These are phyloP conservation scores for Calycopis cecrops DNA, from an alignment of 1,140 invertebrate species.

Conservation along the genomic window DNA sequence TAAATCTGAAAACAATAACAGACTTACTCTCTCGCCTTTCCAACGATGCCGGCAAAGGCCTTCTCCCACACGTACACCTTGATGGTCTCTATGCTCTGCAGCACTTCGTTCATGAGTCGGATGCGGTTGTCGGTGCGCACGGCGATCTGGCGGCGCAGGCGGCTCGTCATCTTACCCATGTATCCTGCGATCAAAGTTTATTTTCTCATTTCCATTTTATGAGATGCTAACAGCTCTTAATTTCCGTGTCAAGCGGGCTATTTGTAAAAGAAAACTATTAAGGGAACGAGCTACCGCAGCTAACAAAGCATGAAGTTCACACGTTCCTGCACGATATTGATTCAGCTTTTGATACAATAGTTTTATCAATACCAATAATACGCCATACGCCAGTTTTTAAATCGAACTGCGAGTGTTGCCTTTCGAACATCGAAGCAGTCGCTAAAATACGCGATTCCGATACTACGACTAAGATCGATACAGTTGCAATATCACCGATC, in stretches of 20 bases:
- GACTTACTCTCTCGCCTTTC: conserved; percentile 60
- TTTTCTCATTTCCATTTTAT: too few relatives aligned
- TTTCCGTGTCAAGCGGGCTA: too few relatives aligned
- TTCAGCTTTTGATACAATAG: too few relatives aligned
- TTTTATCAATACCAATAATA: too few relatives aligned
- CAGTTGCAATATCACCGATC: too few relatives aligned
- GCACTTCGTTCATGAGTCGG: conserved; percentile 89
- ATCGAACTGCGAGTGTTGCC: too few relatives aligned
- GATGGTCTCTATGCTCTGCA: conserved; percentile 86
- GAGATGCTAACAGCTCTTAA: too few relatives aligned
- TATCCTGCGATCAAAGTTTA: conserved; percentile 78
- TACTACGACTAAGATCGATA: too few relatives aligned
- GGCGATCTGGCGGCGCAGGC: conserved; percentile 74
- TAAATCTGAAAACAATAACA: conserved; percentile 10
- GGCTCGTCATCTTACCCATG: conserved; percentile 81
- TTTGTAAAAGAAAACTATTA: too few relatives aligned
- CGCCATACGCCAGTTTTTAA: too few relatives aligned
- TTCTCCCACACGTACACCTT: conserved; percentile 96
- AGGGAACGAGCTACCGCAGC: neutral
- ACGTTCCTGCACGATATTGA: neutral
- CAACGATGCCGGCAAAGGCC: conserved; percentile 84
- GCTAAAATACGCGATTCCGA: too few relatives aligned
- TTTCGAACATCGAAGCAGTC: too few relatives aligned
- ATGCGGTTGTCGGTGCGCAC: conserved; percentile 87
- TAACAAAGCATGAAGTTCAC: neutral